These are phyloP conservation scores for Orussus abietinus DNA, from an alignment of 1,140 invertebrate genomes.

Conservation along the genomic window DNA sequence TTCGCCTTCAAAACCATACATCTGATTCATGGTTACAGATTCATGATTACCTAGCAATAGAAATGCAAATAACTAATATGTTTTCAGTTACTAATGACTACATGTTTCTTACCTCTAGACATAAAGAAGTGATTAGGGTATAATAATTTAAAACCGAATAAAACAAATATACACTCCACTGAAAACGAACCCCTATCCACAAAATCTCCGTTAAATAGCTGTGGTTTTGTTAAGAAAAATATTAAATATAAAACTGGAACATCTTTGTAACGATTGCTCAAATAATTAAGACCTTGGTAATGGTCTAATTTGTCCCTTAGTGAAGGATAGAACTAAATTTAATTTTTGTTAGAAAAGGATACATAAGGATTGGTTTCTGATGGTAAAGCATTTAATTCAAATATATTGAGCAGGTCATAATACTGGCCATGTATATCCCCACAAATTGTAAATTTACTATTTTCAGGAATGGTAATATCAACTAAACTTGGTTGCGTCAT, in stretches of 20 bases:
- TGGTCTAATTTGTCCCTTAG: conserved; percentile 4
- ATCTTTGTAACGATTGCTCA: conserved; percentile 5
- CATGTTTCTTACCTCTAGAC: conserved; percentile 87
- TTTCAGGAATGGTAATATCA: conserved; percentile 81
- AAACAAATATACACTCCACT: conserved; percentile 97
- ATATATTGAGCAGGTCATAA: conserved; percentile 98
- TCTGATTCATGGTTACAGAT: conserved; percentile 97
- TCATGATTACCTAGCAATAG: conserved; percentile 98
- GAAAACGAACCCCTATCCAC: conserved; percentile 99
- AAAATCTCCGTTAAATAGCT: conserved; percentile 98
- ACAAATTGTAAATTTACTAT: conserved; percentile 96
- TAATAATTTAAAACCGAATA: conserved; percentile 96
- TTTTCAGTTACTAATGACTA: conserved; percentile 95
- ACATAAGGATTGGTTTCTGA: conserved; percentile 94
- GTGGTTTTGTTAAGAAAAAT: conserved; percentile 32
- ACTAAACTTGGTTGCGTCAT: conserved; percentile 83
- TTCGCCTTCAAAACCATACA: conserved; percentile 99
- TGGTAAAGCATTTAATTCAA: conserved; percentile 93
- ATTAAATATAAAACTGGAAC: conserved; percentile 1
- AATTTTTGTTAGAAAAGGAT: conserved; percentile 50
- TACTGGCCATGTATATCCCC: conserved; percentile 99
- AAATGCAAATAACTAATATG: conserved; percentile 99
- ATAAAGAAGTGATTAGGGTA: conserved; percentile 98
- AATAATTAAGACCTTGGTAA: conserved; percentile 4
- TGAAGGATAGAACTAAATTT: conserved; percentile 9